Evolutionary conservation across 2,113 vertebrate genomes (phyloP).

Genomic region (Erpornis zantholeuca): DNA sequence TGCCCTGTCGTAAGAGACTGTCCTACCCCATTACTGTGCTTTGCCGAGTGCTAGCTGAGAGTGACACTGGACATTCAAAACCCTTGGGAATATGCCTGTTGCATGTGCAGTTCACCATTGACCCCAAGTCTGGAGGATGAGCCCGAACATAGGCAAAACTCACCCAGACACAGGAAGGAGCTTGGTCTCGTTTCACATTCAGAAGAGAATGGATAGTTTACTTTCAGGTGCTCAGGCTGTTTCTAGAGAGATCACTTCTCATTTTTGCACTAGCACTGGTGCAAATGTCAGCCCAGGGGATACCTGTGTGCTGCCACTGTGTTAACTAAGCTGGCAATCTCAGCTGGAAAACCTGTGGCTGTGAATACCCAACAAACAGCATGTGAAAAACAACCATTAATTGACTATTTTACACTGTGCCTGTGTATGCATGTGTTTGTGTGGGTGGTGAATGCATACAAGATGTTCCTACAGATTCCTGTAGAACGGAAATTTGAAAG

Average conservation of each 20-base stretch:
- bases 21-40: not conserved
- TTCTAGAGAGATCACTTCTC: not conserved
- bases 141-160: not conserved
- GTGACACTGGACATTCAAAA: not conserved
- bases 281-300: not conserved
- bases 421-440: not conserved
- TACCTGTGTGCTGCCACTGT: not conserved
- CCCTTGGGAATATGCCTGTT: not conserved
- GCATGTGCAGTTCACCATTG: not conserved
- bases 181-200: not conserved
- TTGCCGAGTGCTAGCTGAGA: not conserved
- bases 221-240: not conserved
- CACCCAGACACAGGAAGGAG: not conserved
- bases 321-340: not conserved
- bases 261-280: not conserved
- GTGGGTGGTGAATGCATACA: constrained; percentile 4
- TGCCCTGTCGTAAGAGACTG: not conserved
- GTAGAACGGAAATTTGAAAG: not conserved
- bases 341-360: not conserved
- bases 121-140: not conserved
- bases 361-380: not conserved
- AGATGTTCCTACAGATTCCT: constrained; percentile 17
- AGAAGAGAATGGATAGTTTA: not conserved
- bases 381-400: not conserved
- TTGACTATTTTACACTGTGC: not conserved